phyloP scores from a whole-genome alignment of 2,888 invertebrate genomes.

The Idaea biselata region DNA sequence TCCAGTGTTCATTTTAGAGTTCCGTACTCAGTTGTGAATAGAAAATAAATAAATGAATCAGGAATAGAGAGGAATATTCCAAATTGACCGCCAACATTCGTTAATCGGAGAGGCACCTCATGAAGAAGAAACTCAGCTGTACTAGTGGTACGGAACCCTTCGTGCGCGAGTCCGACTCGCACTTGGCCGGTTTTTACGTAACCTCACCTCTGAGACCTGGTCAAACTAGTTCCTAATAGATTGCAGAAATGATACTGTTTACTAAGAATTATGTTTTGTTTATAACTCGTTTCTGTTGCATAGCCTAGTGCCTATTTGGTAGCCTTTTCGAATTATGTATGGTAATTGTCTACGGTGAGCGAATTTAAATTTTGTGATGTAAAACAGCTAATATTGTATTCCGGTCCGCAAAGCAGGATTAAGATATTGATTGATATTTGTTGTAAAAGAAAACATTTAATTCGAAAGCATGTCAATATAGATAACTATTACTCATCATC shows the following conservation, averaged over 20 bases:
- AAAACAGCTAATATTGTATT: background rate
- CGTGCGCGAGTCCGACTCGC: no score
- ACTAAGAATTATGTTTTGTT: background rate
- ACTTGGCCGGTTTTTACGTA: constrained; percentile 1
- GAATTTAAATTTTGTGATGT: background rate
- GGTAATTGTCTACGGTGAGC: background rate
- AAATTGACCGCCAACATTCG: no score
- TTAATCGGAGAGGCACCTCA: no score
- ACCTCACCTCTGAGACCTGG: background rate
- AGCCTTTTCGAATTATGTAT: background rate
- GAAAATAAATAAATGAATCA: no score
- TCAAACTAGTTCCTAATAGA: background rate
- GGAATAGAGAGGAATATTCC: no score
- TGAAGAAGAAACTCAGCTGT: no score
- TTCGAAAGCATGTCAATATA: background rate
- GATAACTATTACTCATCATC: no score
- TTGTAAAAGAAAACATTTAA: background rate
- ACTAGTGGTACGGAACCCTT: no score
- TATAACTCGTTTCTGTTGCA: background rate
- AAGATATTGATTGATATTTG: background rate
- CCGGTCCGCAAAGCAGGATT: background rate
- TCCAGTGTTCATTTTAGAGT: no score
- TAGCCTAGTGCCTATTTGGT: background rate
- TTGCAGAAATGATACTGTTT: background rate
- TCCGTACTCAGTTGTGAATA: no score